Evolutionary conservation across 2,113 vertebrate genomes (phyloP), one percentile per base, ranked within the genome.

Genomic region (Dipodomys ordii): DNA sequence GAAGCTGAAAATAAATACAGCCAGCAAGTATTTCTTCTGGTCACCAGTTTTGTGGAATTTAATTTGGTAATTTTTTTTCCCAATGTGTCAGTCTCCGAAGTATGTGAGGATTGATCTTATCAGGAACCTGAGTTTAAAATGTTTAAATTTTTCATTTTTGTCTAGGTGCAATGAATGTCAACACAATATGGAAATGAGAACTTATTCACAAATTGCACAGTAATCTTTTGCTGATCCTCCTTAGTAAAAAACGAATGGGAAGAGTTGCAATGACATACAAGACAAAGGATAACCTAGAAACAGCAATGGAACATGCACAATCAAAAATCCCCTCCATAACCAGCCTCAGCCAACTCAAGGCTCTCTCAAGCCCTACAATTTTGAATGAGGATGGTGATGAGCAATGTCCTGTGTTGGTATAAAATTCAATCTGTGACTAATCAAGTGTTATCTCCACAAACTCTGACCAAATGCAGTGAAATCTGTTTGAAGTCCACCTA

Each of bases 1-100:
- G 30, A 90, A 92, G 15, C 83, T 92, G 83, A 95, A 92, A 95
- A 94, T 94, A 88, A 94, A 95, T 92, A 90, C 4, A 83, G 80
- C 77, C 49, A 86, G 71, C 16, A 83, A 81, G 64, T 39, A 67
- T 19, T 96, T 85, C 49, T 79, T 93, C 92, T 67, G 72, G 89
- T 84, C 87, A 85, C n/a, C 92, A 84, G 83, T 92, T 94, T 83
- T 19, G 18, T 3, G 87, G 60, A 92, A 95, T 92, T 88, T 74
- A 94, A 93, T 73, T 94, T 90, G 57, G 62, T 79, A 27, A 57
- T 80, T 74, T 91, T 91, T 88, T 84, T 27, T 20, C 30, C 30
- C 49, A 62, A 64, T 35, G 12, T 53, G 22, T 89, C 68, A 67
- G 60, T 86, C 69, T 93, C 35, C 67, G 49, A 89, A 83, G 81